Evolutionary conservation across 2,797 vertebrate genomes (phyloP), one percentile per base, ranked within the genome.

Genomic region (Lates japonicus): DNA sequence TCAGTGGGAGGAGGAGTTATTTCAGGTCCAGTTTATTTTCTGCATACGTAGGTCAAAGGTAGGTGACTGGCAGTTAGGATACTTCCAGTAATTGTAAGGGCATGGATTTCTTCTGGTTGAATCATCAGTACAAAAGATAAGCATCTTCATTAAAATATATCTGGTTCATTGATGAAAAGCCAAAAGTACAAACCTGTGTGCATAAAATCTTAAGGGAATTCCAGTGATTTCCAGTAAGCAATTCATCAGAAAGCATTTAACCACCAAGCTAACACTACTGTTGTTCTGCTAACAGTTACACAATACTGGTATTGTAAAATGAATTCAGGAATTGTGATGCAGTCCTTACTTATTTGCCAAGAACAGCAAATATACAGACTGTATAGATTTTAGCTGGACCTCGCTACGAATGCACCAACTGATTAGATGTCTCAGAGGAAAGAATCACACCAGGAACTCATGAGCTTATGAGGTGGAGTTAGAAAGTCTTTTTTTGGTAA

Each of bases 91-190:
- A 10, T 4, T 49, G 19, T 6, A 14, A 5, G 1, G 11, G 1
- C 33, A 10, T 17, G 3, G 10, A 6, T n/a, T 9, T 25, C 12
- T 31, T 2, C 4, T 31, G 33, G 14, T 42, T 69, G 29, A 35
- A 44, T 33, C 20, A 37, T 17, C 2, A 14, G 0, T 7, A 31
- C 17, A 59, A 20, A 58, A n/a, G 5, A 76, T 33, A 22, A 33
- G 14, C 5, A 33, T 55, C 61, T 35, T 8, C 6, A 35, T 42
- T 17, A 70, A 77, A 39, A 57, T 31, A 58, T 48, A 4, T 37
- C 42, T 16, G 42, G 33, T 12, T 59, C 12, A 59, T 58, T 49
- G n/a, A 46, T 37, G 51, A 57, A 59, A 60, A 70, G 55, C 6
- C 31, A 70, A 37, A 59, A 22, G 14, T 55, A 42, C 16, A 41